Conservation (phyloP, 2,113 vertebrate genomes). For the Channa maculata region DNA sequence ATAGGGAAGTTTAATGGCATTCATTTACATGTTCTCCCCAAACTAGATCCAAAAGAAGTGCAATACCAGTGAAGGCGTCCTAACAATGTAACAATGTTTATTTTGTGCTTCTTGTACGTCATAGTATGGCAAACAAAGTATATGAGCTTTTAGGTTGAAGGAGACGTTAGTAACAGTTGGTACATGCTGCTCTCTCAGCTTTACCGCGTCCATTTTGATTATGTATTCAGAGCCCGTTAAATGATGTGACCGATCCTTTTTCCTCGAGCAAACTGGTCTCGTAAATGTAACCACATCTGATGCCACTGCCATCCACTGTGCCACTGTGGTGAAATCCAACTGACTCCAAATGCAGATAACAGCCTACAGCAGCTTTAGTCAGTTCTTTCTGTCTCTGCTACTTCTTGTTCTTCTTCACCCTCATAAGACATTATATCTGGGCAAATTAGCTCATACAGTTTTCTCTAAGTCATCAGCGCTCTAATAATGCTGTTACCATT, state of each 20-base stretch:
- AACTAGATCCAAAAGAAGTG: too few species aligned
- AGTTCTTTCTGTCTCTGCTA: not conserved
- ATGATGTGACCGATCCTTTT: not conserved
- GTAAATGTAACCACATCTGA: not conserved
- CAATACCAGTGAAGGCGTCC: too few species aligned
- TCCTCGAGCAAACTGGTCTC: not conserved
- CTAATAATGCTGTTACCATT: conserved; percentile 50
- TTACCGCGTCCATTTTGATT: not conserved
- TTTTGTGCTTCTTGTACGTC: too few species aligned
- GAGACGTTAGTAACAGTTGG: too few species aligned
- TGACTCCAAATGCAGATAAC: not conserved
- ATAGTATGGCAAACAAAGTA: too few species aligned
- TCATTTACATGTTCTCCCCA: too few species aligned
- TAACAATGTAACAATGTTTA: too few species aligned
- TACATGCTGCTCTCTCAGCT: too few species aligned
- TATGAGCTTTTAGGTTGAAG: too few species aligned
- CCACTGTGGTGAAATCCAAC: not conserved
- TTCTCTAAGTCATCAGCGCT: conserved; percentile 52
- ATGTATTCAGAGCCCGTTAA: not conserved
- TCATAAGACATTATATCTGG: conserved; percentile 12
- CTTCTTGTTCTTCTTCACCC: not conserved
- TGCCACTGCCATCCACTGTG: not conserved
- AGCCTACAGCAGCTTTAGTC: conserved; percentile 13
- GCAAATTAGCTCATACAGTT: conserved; percentile 29
- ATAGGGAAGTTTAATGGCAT: too few species aligned